Base-by-base conservation (phyloP, 2,113 vertebrate genomes). In the Calyptommatus sinebrachiatus region DNA sequence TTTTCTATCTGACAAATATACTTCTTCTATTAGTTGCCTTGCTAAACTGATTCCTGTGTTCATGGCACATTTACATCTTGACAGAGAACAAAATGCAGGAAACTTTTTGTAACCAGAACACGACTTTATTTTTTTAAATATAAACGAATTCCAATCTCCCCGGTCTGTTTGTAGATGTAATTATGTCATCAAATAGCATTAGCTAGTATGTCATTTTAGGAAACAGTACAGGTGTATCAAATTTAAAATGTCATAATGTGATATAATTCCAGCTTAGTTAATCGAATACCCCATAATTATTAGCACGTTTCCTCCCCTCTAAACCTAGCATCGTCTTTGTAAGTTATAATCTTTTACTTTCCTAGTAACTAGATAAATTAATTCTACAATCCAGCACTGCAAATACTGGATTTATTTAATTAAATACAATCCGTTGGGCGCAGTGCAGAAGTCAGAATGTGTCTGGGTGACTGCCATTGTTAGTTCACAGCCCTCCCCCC, bases 391-490 rank as follows among this genome's bases (percentile, higher is more conserved):
- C 14, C 53, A 57, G 14, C 18, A 18, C 53, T 57, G 53, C 53
- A 57, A 18, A 57, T 16, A 18, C 18, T 57, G 14, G 18, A 57
- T 18, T 57, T 18, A 57, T 57, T 57, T 57, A 57, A 57, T 57
- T 57, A 57, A 57, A 57, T 16, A 18, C 53, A 35, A 67, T 1
- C 18, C 57, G 2, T 60, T 61, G 31, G 61, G n/a, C 67, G 61
- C 29, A n/a, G 53, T 10, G 3, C 20, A 11, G 61, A 48, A 61
- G 16, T n/a, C 77, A 85, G 48, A 31, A 31, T 82, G 24, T 9
- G 35, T 82, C 81, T 91, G 89, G 89, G 87, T 50, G 60, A 22
- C 61, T 88, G 82, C 91, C 89, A 84, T 65, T 46, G 67, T 68
- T 77, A 76, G n/a, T 35, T 84, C 79, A 80, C 83, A 84, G 84